Evolutionary conservation across 2,113 vertebrate genomes (phyloP).

Genomic region (Pogona vitticeps): DNA sequence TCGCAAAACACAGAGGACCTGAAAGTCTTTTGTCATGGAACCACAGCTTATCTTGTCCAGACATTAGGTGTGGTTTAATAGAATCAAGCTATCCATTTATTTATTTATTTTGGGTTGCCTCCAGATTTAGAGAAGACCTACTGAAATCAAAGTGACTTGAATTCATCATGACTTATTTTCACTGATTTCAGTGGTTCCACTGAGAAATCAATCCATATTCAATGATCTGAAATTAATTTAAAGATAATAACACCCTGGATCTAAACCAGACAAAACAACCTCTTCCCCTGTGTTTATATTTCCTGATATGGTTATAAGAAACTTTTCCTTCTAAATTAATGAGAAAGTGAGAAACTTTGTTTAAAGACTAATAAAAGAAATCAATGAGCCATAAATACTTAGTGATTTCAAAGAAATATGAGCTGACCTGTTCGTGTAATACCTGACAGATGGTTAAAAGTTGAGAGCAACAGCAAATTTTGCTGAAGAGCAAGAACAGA

Average conservation of each 20-base stretch:
- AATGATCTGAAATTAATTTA: constrained; percentile 43
- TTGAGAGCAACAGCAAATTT: constrained; percentile 45
- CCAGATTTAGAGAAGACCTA: neutral
- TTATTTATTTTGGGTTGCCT: constrained; percentile 39
- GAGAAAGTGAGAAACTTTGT: constrained; percentile 71
- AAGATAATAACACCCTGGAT: constrained; percentile 59
- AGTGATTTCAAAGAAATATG: constrained; percentile 76
- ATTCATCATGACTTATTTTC: neutral
- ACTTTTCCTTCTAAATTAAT: constrained; percentile 64
- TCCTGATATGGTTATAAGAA: constrained; percentile 62
- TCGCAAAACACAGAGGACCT: neutral
- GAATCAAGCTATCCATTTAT: neutral
- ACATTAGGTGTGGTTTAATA: neutral
- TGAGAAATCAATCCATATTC: neutral
- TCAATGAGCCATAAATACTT: constrained; percentile 71
- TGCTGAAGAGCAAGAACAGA: constrained; percentile 58
- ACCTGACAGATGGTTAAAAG: constrained; percentile 73
- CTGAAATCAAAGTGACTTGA: neutral
- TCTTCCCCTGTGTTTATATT: constrained; percentile 38
- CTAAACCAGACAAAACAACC: constrained; percentile 43
- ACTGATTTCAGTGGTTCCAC: neutral
- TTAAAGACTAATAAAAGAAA: constrained; percentile 79
- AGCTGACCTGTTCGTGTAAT: constrained; percentile 66
- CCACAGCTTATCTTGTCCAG: neutral
- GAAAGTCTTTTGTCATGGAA: neutral